These are phyloP conservation scores for Oxytorus armatus DNA, from an alignment of 2,888 invertebrate species.

Conservation along the genomic window DNA sequence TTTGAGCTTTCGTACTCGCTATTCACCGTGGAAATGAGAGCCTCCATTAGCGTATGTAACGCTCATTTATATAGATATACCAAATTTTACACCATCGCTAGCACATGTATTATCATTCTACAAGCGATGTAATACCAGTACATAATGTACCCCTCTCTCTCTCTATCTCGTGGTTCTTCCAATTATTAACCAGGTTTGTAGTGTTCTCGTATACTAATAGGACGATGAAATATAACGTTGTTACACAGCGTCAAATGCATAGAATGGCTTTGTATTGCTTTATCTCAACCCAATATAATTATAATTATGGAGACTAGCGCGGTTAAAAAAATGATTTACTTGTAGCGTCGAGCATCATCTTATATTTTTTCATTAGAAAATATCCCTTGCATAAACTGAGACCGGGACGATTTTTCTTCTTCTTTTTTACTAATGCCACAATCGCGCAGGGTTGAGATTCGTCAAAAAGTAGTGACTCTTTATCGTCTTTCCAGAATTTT, in stretches of 20 bases:
- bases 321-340: neutral
- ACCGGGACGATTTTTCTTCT: too few species aligned
- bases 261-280: neutral
- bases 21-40: conserved; percentile 37
- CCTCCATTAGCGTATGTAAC: conserved; percentile 51
- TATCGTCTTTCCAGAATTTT: too few species aligned
- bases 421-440: too few species aligned
- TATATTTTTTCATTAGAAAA: too few species aligned
- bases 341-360: too few species aligned
- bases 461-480: too few species aligned
- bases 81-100: neutral
- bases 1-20: conserved; percentile 39
- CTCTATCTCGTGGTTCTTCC: neutral
- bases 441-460: too few species aligned
- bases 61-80: too few species aligned
- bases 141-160: conserved; percentile 9
- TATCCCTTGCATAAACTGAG: too few species aligned
- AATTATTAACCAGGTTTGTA: conserved; percentile 5
- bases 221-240: conserved; percentile 2
- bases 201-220: neutral
- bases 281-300: neutral
- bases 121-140: neutral
- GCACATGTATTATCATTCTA: neutral
- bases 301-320: neutral
- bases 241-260: neutral